Conservation (phyloP, 2,888 invertebrate species). For the Gonocerus acuteangulatus region DNA sequence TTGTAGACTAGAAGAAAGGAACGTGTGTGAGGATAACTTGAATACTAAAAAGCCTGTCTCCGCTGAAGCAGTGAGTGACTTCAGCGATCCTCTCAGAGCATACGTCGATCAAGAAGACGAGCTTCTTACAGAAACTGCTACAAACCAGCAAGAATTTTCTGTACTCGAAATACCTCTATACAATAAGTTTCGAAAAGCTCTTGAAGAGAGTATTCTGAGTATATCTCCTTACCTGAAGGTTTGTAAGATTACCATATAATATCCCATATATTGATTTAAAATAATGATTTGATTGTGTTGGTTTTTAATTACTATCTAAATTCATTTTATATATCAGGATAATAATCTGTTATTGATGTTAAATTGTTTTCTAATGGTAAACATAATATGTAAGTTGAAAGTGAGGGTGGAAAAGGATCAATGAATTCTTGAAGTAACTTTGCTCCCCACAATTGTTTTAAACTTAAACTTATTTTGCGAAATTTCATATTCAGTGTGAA, state of each 20-base stretch:
- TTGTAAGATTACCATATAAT: neutral
- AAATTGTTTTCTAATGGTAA: no score
- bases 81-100: slow-evolving; percentile 71
- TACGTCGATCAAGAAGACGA: slow-evolving; percentile 47
- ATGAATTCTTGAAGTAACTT: no score
- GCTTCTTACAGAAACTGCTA: slow-evolving; percentile 42
- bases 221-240: slow-evolving; percentile 75
- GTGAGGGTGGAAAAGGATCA: no score
- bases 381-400: no score
- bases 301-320: no score
- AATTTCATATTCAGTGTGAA: no score
- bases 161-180: slow-evolving; percentile 55
- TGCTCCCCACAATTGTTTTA: no score
- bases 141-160: slow-evolving; percentile 44
- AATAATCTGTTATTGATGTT: no score
- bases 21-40: slow-evolving; percentile 39
- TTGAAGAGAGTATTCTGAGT: slow-evolving; percentile 66
- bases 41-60: slow-evolving; percentile 38
- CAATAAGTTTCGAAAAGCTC: slow-evolving; percentile 64
- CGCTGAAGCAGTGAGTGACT: slow-evolving; percentile 60
- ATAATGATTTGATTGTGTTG: no score
- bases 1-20: slow-evolving; percentile 23
- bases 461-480: no score
- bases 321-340: neutral
- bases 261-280: neutral